Conservation (phyloP, 2,113 vertebrate species). For the Forbesichthys agassizii region DNA sequence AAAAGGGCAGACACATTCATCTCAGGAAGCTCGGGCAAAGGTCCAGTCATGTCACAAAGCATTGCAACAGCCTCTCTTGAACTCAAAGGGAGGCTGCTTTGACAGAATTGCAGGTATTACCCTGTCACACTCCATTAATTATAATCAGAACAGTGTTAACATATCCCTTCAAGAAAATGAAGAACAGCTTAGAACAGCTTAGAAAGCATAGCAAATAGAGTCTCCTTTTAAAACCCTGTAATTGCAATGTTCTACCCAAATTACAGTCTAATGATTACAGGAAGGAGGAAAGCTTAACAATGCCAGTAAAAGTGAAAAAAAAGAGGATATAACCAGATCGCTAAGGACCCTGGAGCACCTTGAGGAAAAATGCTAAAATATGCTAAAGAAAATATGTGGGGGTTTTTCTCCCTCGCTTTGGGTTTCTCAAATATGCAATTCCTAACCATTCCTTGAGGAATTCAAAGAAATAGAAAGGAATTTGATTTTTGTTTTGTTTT, state of each 20-base stretch:
- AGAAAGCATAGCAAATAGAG: slow-evolving; percentile 48
- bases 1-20: slow-evolving; percentile 5
- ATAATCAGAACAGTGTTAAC: slow-evolving; percentile 35
- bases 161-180: slow-evolving; percentile 13
- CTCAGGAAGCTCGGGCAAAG: not conserved
- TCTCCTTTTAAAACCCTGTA: slow-evolving; percentile 43
- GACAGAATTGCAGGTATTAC: slow-evolving; percentile 38
- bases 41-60: no score
- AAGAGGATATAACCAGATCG: slow-evolving; percentile 12
- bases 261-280: slow-evolving; percentile 60
- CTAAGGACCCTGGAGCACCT: slow-evolving; percentile 22
- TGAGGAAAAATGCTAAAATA: slow-evolving; percentile 8
- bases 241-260: slow-evolving; percentile 66
- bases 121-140: slow-evolving; percentile 50
- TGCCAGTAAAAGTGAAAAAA: slow-evolving; percentile 19
- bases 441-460: slow-evolving; percentile 33
- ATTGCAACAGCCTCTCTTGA: not conserved
- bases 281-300: slow-evolving; percentile 51
- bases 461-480: not conserved
- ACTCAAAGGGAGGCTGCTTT: slow-evolving; percentile 28
- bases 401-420: slow-evolving; percentile 5
- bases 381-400: slow-evolving; percentile 20
- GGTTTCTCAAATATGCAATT: slow-evolving; percentile 51
- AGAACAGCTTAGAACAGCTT: slow-evolving; percentile 18
- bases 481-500: not conserved